phyloP scores from a whole-genome alignment of 1,140 invertebrate species.

The Bombus impatiens region DNA sequence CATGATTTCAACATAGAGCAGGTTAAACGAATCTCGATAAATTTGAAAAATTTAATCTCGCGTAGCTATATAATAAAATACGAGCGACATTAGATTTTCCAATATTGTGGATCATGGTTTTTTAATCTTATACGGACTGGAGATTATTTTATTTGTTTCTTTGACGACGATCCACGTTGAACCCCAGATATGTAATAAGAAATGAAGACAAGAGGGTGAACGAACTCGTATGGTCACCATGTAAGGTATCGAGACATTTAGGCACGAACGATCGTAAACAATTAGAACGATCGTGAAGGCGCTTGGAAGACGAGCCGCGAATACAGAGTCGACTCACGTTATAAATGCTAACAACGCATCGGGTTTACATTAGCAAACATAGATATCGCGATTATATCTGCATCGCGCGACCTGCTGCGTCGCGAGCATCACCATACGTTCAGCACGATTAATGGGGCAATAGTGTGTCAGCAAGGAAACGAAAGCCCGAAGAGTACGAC shows the following conservation, averaged over 20 bases:
- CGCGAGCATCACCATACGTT: slow-evolving; percentile 43
- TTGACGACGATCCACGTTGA: background rate
- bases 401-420: slow-evolving; percentile 53
- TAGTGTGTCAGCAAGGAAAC: slow-evolving; percentile 42
- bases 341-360: slow-evolving; percentile 56
- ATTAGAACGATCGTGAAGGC: slow-evolving; percentile 28
- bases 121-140: too few relatives aligned
- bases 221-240: background rate
- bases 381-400: slow-evolving; percentile 60
- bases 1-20: background rate
- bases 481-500: slow-evolving; percentile 28
- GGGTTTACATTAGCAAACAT: slow-evolving; percentile 59
- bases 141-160: background rate
- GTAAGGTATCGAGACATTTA: background rate
- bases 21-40: background rate
- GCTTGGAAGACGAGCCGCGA: slow-evolving; percentile 18
- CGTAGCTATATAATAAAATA: too few relatives aligned
- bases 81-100: too few relatives aligned
- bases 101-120: too few relatives aligned
- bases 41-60: background rate
- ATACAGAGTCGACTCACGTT: slow-evolving; percentile 31
- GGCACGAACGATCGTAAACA: slow-evolving; percentile 38
- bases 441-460: slow-evolving; percentile 55
- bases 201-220: background rate
- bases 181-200: background rate